These are phyloP conservation scores for Terebella lapidaria DNA, from an alignment of 2,888 invertebrate genomes.

Conservation along the genomic window DNA sequence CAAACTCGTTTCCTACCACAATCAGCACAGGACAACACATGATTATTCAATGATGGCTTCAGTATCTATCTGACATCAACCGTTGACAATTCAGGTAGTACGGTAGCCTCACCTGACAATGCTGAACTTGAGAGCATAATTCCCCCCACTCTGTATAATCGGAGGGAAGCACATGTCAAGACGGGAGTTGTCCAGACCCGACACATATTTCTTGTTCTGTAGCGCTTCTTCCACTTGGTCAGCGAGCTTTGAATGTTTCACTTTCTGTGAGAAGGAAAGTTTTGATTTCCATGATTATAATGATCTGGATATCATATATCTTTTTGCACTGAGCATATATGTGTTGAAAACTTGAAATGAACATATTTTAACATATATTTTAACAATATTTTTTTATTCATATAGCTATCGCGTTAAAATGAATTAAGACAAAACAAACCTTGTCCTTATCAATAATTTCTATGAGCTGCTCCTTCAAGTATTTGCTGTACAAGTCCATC, in stretches of 20 bases:
- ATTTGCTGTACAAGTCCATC: conserved; percentile 92
- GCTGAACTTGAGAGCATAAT: conserved; percentile 94
- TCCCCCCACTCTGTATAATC: conserved; percentile 98
- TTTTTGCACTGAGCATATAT: too few relatives aligned
- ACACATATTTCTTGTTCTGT: conserved; percentile 91
- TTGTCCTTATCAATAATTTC: conserved; percentile 96
- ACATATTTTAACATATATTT: too few relatives aligned
- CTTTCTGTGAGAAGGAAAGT: conserved; percentile 79
- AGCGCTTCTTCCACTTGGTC: conserved; percentile 91
- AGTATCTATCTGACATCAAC: too few relatives aligned
- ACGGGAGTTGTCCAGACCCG: conserved; percentile 79
- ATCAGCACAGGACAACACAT: too few relatives aligned
- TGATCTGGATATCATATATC: too few relatives aligned
- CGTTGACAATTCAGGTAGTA: too few relatives aligned
- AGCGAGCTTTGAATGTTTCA: conserved; percentile 89
- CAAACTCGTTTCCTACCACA: too few relatives aligned
- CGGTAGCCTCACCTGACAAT: conserved; percentile 66
- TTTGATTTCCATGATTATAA: too few relatives aligned
- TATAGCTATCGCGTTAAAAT: too few relatives aligned
- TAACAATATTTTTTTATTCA: too few relatives aligned
- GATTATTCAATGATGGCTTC: too few relatives aligned
- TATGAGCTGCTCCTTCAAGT: conserved; percentile 95
- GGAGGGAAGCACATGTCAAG: conserved; percentile 98
- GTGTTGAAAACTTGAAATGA: too few relatives aligned
- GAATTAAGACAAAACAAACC: conserved; percentile 33